Evolutionary conservation across 2,888 invertebrate species (phyloP), one percentile per base, ranked within the genome.

Genomic region (Eurytoma californica): DNA sequence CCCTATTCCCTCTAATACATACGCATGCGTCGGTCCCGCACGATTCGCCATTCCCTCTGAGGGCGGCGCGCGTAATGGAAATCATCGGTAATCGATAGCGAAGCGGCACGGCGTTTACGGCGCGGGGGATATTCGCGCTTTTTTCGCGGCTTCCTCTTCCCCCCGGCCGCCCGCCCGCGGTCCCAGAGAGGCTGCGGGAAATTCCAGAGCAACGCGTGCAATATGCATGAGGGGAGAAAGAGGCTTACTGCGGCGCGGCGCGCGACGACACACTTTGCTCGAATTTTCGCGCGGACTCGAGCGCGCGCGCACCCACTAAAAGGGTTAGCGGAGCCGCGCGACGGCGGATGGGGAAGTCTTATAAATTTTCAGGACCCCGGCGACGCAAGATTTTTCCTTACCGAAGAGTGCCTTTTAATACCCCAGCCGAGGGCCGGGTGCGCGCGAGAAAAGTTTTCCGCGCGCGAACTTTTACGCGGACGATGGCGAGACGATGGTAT

Each of bases 61-160:
- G 39, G 39, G 9, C 20, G 47, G 47, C 58, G 20, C 47, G 24
- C 49, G 28, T 55, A 65, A 72, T 66, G 60, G 72, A 72, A 72
- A 67, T 78, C 55, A 78, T 78, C 77, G 72, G 53, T 28, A 30
- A 78, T 78, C 77, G 77, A 78, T 77, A 20, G 57, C 47, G 39
- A 61, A 61, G 70, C 12, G 49, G 18, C 51, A 2, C 16, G 16
- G 53, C n/a, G 60, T 30, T 16, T 16, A 18, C 18, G 24, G 24
- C 72, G 51, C n/a, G 58, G 20, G n/a, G 47, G 39, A 16, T 12
- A 30, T n/a, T 16, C n/a, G n/a, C 53, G 53, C 53, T 53, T n/a
- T 53, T 53, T 39, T 9, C 39, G 39, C 53, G 53, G 53, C 53
- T 49, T 49, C n/a, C 13, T 1, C 39, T 9, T 9, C 39, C 39